Conservation (phyloP, 53 echinoderm and acorn worm genomes). For the Antedon mediterranea region DNA sequence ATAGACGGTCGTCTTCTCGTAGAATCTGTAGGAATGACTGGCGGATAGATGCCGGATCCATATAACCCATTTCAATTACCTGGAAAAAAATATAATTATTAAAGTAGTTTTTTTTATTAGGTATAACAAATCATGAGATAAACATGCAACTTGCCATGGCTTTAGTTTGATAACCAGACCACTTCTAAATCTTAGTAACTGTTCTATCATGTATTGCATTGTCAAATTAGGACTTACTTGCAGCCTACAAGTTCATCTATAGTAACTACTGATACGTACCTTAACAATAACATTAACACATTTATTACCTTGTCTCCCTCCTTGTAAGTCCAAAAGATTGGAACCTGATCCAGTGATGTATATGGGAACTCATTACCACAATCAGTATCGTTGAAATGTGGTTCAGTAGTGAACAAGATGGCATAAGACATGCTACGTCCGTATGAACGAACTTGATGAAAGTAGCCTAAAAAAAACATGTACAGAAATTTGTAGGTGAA, state of each 20-base stretch:
- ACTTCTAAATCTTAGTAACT: too few relatives aligned
- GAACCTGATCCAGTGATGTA: constrained; percentile 55
- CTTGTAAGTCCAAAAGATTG: constrained; percentile 90
- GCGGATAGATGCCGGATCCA: constrained; percentile 57
- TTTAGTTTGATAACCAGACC: too few relatives aligned
- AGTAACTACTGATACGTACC: too few relatives aligned
- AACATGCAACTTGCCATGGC: too few relatives aligned
- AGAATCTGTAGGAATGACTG: constrained; percentile 34
- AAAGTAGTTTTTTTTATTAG: too few relatives aligned
- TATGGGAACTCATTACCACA: constrained; percentile 41
- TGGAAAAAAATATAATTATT: not conserved
- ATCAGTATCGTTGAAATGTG: constrained; percentile 47
- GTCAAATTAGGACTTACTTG: too few relatives aligned
- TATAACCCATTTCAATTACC: constrained; percentile 85
- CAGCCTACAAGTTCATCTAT: too few relatives aligned
- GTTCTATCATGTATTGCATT: too few relatives aligned
- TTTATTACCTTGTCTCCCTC: constrained; percentile 78
- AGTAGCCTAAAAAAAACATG: constrained; percentile 34
- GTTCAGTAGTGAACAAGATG: constrained; percentile 55
- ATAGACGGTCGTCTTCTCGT: constrained; percentile 35
- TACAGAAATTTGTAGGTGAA: too few relatives aligned
- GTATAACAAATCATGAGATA: too few relatives aligned
- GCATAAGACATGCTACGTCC: constrained; percentile 77
- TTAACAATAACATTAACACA: not conserved
- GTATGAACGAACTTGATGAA: constrained; percentile 88